These are phyloP conservation scores for Calameuta pallipes DNA, from an alignment of 2,888 invertebrate species.

Conservation along the genomic window DNA sequence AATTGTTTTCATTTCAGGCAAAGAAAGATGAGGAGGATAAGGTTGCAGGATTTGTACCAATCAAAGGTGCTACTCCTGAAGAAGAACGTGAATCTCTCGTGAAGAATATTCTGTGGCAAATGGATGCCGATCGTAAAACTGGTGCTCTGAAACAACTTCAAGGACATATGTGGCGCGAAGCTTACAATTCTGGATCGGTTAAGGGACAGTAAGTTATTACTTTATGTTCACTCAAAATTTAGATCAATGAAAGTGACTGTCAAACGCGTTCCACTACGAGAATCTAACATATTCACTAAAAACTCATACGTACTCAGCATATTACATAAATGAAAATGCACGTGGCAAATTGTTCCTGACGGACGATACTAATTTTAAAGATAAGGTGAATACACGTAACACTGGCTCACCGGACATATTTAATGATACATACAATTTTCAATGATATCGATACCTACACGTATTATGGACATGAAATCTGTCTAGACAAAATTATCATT, in stretches of 20 bases:
- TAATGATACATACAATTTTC: neutral
- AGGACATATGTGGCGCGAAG: constrained; percentile 89
- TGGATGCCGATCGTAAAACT: constrained; percentile 83
- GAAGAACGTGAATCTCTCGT: constrained; percentile 75
- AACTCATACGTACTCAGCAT: neutral
- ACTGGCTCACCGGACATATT: neutral
- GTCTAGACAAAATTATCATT: neutral
- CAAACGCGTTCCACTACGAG: neutral
- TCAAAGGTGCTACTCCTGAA: constrained; percentile 69
- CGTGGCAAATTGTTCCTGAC: neutral
- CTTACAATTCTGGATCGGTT: constrained; percentile 81
- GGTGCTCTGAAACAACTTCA: constrained; percentile 88
- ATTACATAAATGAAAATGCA: neutral
- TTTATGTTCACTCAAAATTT: constrained; percentile 3
- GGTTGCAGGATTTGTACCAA: constrained; percentile 70
- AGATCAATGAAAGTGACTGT: neutral
- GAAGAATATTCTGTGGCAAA: constrained; percentile 82
- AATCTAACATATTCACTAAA: neutral
- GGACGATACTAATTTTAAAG: neutral
- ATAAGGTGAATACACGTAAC: neutral
- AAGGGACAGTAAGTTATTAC: constrained; percentile 88
- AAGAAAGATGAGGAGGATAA: constrained; percentile 71
- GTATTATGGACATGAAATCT: neutral
- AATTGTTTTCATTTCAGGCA: constrained; percentile 54
- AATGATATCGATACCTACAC: neutral